These are phyloP conservation scores for Phrynocephalus versicolor DNA, from an alignment of 2,113 vertebrate species.

Conservation along the genomic window DNA sequence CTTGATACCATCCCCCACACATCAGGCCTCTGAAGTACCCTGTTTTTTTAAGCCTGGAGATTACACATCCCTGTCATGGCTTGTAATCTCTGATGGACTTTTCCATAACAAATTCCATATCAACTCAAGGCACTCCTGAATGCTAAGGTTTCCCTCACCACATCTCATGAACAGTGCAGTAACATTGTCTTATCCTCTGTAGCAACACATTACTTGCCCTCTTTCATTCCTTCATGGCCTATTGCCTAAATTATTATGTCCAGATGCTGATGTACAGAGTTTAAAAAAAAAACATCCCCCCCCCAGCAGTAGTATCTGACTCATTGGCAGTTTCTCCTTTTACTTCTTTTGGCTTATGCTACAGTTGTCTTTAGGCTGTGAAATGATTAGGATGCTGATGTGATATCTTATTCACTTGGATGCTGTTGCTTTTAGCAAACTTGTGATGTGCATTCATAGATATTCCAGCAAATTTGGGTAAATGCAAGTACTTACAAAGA, in stretches of 20 bases:
- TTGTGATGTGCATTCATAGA: constrained; percentile 21
- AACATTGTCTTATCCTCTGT: background rate
- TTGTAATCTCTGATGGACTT: too few relatives aligned
- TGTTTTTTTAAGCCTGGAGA: too few relatives aligned
- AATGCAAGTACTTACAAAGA: constrained; percentile 14
- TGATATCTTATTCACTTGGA: constrained; percentile 70
- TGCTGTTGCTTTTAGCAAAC: constrained; percentile 57
- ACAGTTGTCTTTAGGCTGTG: constrained; percentile 71
- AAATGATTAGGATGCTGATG: constrained; percentile 68
- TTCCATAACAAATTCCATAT: too few relatives aligned
- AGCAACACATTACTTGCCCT: constrained; percentile 14
- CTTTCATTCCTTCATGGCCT: constrained; percentile 58
- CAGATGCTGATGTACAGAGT: constrained; percentile 69
- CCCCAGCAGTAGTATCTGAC: constrained; percentile 70
- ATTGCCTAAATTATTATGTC: constrained; percentile 52
- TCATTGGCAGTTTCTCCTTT: constrained; percentile 66
- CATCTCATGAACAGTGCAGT: background rate
- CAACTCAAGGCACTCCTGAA: background rate
- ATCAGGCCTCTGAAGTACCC: too few relatives aligned
- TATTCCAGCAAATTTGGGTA: constrained; percentile 44
- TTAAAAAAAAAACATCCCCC: constrained; percentile 64
- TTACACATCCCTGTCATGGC: too few relatives aligned
- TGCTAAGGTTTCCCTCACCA: background rate
- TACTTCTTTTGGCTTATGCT: constrained; percentile 58
- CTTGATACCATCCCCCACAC: too few relatives aligned